These are phyloP conservation scores for Istiophorus platypterus DNA, from an alignment of 2,113 vertebrate genomes.

Conservation along the genomic window DNA sequence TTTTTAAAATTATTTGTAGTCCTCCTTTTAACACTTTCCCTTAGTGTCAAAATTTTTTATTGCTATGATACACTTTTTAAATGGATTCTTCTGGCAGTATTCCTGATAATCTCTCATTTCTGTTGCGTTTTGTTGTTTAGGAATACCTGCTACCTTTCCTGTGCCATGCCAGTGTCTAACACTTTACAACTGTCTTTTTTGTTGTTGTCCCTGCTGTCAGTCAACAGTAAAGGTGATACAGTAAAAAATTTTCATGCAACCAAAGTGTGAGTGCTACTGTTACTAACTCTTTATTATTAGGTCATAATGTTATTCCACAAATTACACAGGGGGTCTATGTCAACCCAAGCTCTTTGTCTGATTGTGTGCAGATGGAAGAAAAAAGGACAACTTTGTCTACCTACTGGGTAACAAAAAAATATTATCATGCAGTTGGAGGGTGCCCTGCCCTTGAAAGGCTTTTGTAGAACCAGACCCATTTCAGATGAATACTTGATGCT, in stretches of 20 bases:
- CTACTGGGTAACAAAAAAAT: neutral
- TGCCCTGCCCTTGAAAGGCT: no score
- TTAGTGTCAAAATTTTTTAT: constrained; percentile 33
- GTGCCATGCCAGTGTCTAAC: constrained; percentile 54
- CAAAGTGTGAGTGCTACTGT: neutral
- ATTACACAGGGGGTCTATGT: neutral
- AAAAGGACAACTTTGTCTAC: neutral
- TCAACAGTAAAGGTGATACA: constrained; percentile 67
- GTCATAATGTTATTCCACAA: neutral
- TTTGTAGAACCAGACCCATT: neutral
- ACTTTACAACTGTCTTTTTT: constrained; percentile 48
- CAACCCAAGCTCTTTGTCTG: neutral
- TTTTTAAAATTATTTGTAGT: constrained; percentile 65
- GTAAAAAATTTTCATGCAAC: constrained; percentile 42
- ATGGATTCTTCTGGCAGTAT: constrained; percentile 18
- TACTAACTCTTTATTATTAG: neutral
- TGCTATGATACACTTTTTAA: constrained; percentile 23
- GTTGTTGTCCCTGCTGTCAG: constrained; percentile 54
- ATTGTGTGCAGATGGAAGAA: neutral
- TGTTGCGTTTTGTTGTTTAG: constrained; percentile 1
- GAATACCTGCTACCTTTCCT: constrained; percentile 26
- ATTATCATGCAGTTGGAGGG: neutral
- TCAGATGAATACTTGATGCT: neutral
- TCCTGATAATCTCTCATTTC: constrained; percentile 18
- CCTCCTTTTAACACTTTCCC: constrained; percentile 47